These are phyloP conservation scores for Cassiopea andromeda DNA, from an alignment of 30 jellyfish, hydroid and myxozoan species.

Conservation along the genomic window DNA sequence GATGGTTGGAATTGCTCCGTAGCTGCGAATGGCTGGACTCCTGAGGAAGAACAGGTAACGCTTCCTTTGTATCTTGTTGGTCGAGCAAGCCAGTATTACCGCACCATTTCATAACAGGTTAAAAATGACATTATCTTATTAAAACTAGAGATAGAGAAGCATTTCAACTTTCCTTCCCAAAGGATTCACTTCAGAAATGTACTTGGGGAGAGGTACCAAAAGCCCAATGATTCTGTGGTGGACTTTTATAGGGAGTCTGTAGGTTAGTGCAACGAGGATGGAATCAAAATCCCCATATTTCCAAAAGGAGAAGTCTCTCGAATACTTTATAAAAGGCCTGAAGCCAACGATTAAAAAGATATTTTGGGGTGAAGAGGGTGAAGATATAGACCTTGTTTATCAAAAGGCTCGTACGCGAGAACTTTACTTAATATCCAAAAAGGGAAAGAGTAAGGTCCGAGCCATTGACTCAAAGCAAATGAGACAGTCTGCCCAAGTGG, in stretches of 20 bases:
- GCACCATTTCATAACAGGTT: conserved; percentile 5
- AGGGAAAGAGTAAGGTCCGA: conserved; percentile 11
- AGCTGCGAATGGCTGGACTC: conserved; percentile 16
- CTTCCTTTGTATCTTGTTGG: conserved; percentile 1
- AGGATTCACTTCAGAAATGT: conserved; percentile 6
- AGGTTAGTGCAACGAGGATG: conserved; percentile 17
- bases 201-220: conserved; percentile 20
- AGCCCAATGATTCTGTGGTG: conserved; percentile 5
- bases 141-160: conserved; percentile 21
- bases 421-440: conserved; percentile 18
- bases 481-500: not conserved
- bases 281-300: conserved; percentile 5
- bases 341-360: conserved; percentile 44
- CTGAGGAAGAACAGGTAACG: conserved; percentile 2
- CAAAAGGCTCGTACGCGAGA: conserved; percentile 39
- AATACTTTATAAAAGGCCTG: not conserved
- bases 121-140: not conserved
- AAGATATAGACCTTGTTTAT: conserved; percentile 13
- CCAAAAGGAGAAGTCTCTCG: conserved; percentile 11
- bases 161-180: conserved; percentile 39
- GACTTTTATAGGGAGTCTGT: conserved; percentile 14
- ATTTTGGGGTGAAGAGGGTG: conserved; percentile 35
- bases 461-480: not conserved
- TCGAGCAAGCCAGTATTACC: conserved; percentile 30
- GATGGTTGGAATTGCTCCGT: conserved; percentile 4